phyloP scores from a whole-genome alignment of 1,140 invertebrate species.

The Pseudomyrmex gracilis region DNA sequence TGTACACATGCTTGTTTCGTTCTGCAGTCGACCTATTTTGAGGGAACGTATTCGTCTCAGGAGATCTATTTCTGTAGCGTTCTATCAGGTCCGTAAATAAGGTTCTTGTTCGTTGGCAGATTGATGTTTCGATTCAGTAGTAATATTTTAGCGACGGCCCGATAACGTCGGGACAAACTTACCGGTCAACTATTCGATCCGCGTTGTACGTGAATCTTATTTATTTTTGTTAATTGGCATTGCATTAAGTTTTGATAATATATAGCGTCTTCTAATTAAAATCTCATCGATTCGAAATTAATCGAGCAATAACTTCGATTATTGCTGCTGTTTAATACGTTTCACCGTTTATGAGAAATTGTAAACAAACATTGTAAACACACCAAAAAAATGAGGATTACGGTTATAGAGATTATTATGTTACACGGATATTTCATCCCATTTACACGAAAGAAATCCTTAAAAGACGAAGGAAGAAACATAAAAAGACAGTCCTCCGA shows the following conservation, averaged over 20 bases:
- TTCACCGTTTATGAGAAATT: too few species aligned
- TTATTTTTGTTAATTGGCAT: background rate
- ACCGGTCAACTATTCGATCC: conserved; percentile 26
- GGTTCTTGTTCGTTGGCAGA: conserved; percentile 50
- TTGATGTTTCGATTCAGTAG: conserved; percentile 60
- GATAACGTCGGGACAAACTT: conserved; percentile 63
- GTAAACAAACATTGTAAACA: too few species aligned
- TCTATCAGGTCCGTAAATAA: conserved; percentile 69
- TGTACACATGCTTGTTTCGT: conserved; percentile 40
- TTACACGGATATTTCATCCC: too few species aligned
- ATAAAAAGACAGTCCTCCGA: background rate
- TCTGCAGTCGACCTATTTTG: conserved; percentile 64
- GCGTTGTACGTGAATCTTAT: background rate
- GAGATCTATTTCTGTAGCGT: conserved; percentile 61
- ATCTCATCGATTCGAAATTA: background rate
- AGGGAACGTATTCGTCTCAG: conserved; percentile 17
- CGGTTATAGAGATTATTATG: too few species aligned
- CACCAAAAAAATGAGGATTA: too few species aligned
- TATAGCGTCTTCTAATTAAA: conserved; percentile 11
- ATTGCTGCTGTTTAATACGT: too few species aligned
- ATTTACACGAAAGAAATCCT: background rate
- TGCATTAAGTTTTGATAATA: background rate
- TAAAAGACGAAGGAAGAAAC: conserved; percentile 15
- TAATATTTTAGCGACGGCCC: conserved; percentile 59
- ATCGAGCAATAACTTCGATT: background rate